Evolutionary conservation across 2,113 vertebrate genomes (phyloP), one percentile per base, ranked within the genome.

Genomic region (Carassius auratus): DNA sequence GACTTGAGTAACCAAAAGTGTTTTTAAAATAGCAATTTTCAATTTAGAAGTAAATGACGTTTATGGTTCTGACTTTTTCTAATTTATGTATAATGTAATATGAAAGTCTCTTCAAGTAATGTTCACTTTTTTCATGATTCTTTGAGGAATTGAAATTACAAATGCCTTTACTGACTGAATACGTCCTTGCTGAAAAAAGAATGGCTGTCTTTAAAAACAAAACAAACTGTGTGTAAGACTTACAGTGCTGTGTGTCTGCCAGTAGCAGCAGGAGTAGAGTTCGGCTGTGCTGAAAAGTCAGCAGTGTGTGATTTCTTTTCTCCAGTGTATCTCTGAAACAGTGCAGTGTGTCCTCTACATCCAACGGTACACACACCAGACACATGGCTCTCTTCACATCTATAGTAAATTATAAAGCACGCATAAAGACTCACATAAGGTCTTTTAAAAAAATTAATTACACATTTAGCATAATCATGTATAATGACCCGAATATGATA

Each of bases 331-430:
- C 93, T 89, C 91, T 94, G 90, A 97, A 99, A 90, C 93, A 96
- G 80, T 89, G 88, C 91, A 99, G 90, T 1, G 96, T 96, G 87
- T 97, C 95, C 10, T 93, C 90, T 87, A 97, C 94, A 81, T 98
- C 95, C 91, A 99, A 87, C 5, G 98, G 98, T 75, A 99, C 96
- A 17, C 91, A 93, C 77, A 96, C 88, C 2, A 96, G 89, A 8
- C 87, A 87, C 93, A 94, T 94, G 30, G 93, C 92, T 76, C 62
- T 90, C 50, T 61, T 90, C 1, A 38, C 17, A 82, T 94, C 97
- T 96, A 91, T 45, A 86, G 45, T 45, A 45, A 45, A 45, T 45
- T 45, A 45, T 45, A 45, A 45, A 45, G 45, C 45, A 45, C 9
- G 0, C 45, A 45, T n/a, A n/a, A n/a, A 45, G 45, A 45, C 45